Evolutionary conservation across 2,888 invertebrate species (phyloP), one percentile per base, ranked within the genome.

Genomic region (Andrena fulva): DNA sequence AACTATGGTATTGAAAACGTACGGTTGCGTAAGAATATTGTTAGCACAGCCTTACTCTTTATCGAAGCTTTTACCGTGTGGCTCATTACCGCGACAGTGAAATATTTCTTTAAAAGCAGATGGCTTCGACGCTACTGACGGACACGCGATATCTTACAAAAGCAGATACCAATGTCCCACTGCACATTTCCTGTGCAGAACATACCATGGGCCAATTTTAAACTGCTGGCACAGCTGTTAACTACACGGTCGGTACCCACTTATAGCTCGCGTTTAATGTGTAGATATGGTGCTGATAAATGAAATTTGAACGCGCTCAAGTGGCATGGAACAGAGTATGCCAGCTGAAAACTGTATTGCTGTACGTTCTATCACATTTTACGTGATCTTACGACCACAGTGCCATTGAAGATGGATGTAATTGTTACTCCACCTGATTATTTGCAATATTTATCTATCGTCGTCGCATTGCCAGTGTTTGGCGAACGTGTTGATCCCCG

Each of bases 161-260:
- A 85, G 29, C 80, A 78, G 81, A 84, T 82, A 82, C 48, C 66
- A 31, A 60, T 77, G 56, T 74, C 54, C 85, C 63, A 66, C 75
- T 66, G 66, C 70, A 63, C 67, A 59, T 67, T 75, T 48, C 75
- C 67, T 77, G 85, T 89, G 83, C 87, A 75, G 87, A 86, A 86
- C 83, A 73, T 78, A 83, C 85, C 85, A 85, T 81, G 85, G 42
- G 84, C 85, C 85, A 89, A 89, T 88, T 90, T 91, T 87, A 84
- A 90, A 90, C 85, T 85, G 80, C 84, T 85, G 81, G 74, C 83
- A 72, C 79, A 86, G 84, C 85, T 85, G 85, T 83, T 77, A 74
- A 50, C 70, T 77, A 64, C 29, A 82, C 70, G 29, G 54, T 74
- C 42, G 52, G 74, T 79, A 56, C 29, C 64, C 68, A 54, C 35